Evolutionary conservation across 2,113 vertebrate species (phyloP), one percentile per base, ranked within the genome.

Genomic region (Paradoxurus hermaphroditus): DNA sequence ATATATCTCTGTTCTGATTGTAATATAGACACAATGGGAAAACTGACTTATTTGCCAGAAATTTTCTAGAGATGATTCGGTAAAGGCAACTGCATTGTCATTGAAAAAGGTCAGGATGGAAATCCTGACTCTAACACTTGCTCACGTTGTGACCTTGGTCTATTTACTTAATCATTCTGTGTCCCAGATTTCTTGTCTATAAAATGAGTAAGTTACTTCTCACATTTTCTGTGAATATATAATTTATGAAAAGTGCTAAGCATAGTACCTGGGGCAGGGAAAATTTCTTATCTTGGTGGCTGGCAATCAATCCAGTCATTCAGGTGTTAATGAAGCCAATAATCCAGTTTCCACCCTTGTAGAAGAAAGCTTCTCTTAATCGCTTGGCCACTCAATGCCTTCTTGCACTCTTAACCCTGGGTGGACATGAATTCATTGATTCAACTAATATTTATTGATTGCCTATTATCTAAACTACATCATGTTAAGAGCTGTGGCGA

Each of bases 391-490:
- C 25, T 86, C 23, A 59, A 10, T 96, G 41, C 34, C 18, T 92
- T 90, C 79, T 85, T 97, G 41, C 27, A 90, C 41, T 78, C 16
- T 92, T 93, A 67, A 92, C 67, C 29, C 49, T 25, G 10, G 27
- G 31, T 68, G 84, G n/a, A 82, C 39, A 85, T 25, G 27, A 94
- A 90, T 70, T 53, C 63, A 84, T 94, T 92, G 90, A 81, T 90
- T 92, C 62, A 86, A 56, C 31, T 91, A 81, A 62, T 83, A 95
- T 93, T 96, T 91, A 95, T 95, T 83, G 67, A 97, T 92, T 94
- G 36, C 29, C 59, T 96, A 25, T 73, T 93, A 79, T 68, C 73
- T 73, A 93, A 95, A 90, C 7, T 68, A 29, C 39, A 86, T 85
- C 39, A 70, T 59, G 1, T 63, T 92, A 86, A 73, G 8, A 73